Evolutionary conservation across 2,888 invertebrate genomes (phyloP).

Genomic region (Endotricha flammealis): DNA sequence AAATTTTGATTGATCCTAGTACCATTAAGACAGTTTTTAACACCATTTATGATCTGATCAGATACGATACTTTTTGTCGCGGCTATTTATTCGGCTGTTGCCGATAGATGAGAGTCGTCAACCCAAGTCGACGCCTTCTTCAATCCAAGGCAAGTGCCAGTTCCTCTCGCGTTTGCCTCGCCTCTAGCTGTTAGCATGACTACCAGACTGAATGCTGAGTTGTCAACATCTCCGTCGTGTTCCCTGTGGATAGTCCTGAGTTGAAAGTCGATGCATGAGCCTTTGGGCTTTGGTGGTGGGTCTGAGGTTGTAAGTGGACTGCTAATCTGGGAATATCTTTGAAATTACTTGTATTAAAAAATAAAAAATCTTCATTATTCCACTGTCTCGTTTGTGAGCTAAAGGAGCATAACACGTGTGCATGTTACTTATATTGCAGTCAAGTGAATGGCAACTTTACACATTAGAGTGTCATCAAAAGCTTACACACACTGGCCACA

Average conservation of each 20-base stretch:
- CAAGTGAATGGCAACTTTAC: too few species aligned
- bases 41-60: too few species aligned
- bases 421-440: not conserved
- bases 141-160: slow-evolving; percentile 68
- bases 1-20: too few species aligned
- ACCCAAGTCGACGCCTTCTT: too few species aligned
- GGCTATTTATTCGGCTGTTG: too few species aligned
- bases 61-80: too few species aligned
- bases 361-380: too few species aligned
- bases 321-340: slow-evolving; percentile 5
- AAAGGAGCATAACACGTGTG: not conserved
- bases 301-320: slow-evolving; percentile 15
- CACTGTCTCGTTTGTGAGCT: not conserved
- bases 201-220: slow-evolving; percentile 15
- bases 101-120: too few species aligned
- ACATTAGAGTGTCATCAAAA: too few species aligned
- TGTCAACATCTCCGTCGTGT: not conserved
- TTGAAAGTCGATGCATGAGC: slow-evolving; percentile 39
- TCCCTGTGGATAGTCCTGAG: too few species aligned
- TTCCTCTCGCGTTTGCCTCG: slow-evolving; percentile 80
- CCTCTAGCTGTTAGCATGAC: slow-evolving; percentile 82
- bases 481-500: too few species aligned
- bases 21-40: too few species aligned
- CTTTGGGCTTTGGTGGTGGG: slow-evolving; percentile 42
- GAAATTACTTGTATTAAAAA: not conserved